A percentile compares a stretch with the other conserved stretches of the same genome.
Evolutionary conservation across 2,797 vertebrate genomes (phyloP).

Genomic region (Melanotaenia nigrans): DNA sequence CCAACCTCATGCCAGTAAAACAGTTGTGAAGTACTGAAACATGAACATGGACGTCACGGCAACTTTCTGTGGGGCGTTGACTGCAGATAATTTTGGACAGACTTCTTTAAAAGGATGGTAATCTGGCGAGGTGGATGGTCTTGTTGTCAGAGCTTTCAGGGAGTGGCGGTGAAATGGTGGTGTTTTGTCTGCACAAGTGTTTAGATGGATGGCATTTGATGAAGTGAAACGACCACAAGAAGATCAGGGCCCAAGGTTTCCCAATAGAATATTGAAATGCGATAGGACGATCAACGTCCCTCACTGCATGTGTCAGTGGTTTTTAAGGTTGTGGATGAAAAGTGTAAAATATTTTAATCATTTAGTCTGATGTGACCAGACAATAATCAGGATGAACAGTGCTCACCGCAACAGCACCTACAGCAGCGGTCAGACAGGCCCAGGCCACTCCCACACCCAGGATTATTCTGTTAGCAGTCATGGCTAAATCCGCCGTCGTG

Average conservation of each 20-base stretch:
- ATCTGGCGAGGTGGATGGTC: background rate
- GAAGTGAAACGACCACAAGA: background rate
- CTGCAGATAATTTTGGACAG: too few relatives aligned
- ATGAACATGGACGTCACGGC: background rate
- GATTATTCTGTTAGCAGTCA: constrained; percentile 78
- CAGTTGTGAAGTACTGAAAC: background rate
- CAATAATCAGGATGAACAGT: too few relatives aligned
- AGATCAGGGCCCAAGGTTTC: background rate
- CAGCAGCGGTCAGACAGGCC: constrained; percentile 83
- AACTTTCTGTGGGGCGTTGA: too few relatives aligned
- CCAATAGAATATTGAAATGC: background rate
- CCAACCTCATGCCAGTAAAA: background rate
- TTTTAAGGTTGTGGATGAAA: background rate
- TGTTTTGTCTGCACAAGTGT: too few relatives aligned
- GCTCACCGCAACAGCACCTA: constrained; percentile 85
- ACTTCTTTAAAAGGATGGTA: background rate
- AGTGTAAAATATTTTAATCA: background rate
- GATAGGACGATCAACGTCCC: background rate
- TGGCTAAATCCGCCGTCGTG: constrained; percentile 70
- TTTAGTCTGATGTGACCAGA: background rate
- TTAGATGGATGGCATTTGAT: background rate
- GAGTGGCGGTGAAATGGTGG: too few relatives aligned
- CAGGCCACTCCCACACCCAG: constrained; percentile 81
- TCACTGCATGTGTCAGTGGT: background rate
- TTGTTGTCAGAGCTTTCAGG: background rate